Evolutionary conservation across 2,888 invertebrate species (phyloP).

Genomic region (Pyrrhia umbra): DNA sequence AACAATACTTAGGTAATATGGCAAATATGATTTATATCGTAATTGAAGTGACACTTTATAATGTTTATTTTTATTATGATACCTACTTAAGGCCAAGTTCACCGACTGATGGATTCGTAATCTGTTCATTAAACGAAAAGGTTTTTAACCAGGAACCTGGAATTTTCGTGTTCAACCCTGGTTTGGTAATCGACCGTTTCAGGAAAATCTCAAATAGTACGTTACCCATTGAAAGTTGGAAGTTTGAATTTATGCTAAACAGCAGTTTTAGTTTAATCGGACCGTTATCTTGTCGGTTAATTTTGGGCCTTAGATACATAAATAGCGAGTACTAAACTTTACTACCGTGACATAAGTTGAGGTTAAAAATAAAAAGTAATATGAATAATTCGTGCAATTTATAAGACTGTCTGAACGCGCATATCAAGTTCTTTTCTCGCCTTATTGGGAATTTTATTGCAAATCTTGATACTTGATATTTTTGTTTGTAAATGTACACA

Average conservation of each 20-base stretch:
- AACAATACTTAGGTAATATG: too few relatives aligned
- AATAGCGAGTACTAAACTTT: slow-evolving; percentile 19
- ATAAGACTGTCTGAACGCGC: not conserved
- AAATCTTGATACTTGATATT: not conserved
- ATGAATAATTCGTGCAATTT: slow-evolving; percentile 30
- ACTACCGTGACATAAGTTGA: slow-evolving; percentile 39
- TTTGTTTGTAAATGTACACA: not conserved
- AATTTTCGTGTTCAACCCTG: too few relatives aligned
- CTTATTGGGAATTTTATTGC: slow-evolving; percentile 18
- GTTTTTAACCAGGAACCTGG: too few relatives aligned
- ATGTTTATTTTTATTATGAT: too few relatives aligned
- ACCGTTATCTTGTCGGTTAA: slow-evolving; percentile 29
- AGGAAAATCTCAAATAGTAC: too few relatives aligned
- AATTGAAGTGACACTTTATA: slow-evolving; percentile 27
- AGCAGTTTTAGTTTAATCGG: too few relatives aligned
- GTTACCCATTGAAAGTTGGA: too few relatives aligned
- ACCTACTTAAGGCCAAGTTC: too few relatives aligned
- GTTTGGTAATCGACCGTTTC: too few relatives aligned
- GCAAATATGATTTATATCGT: slow-evolving; percentile 31
- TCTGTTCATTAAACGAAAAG: too few relatives aligned
- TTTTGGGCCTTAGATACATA: slow-evolving; percentile 2
- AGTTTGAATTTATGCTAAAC: too few relatives aligned
- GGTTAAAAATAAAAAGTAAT: slow-evolving; percentile 6
- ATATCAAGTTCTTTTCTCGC: not conserved
- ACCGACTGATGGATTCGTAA: too few relatives aligned